Base-by-base conservation (phyloP, 2,797 vertebrate genomes). In the Serranus cabrilla region DNA sequence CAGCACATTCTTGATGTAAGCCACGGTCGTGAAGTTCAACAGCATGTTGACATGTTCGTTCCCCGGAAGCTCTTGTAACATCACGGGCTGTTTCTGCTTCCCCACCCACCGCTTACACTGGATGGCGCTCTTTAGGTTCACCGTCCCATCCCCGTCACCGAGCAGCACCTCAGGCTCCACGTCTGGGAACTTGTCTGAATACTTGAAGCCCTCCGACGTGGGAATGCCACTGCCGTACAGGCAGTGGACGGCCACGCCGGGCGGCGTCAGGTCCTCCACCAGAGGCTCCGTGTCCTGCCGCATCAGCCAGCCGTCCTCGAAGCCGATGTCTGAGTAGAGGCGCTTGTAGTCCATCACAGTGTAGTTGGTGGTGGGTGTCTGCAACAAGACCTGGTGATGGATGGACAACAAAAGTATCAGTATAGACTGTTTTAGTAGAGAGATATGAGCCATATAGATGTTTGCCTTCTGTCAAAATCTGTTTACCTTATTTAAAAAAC, bases 1-100 rank as follows among this genome's bases (percentile, higher is more conserved):
- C 66, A 99, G 94, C 79, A 99, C 94, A 1, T 67, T 92, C 86
- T 96, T 97, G 81, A 99, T 96, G 62, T 99, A 99, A n/a, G 92
- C 87, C 83, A 99, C 94, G 0, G 97, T 98, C 1, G 96, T 95
- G 62, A 85, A 23, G 55, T 97, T 97, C 55, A 96, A 91, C 31
- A 99, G 84, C 97, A 99, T 99, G 76, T 93, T 83, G 1, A 99
- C 96, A 3, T 99, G 98, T 77, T 99, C 98, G 0, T 95, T 98
- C 25, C 95, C 95, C 0, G 95, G 94, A 7, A 99, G 94, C 84
- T 96, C 97, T 1, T 92, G 43, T 25, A 99, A 14, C 0, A 18
- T 69, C 34, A 99, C 96, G 0, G 93, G 82, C 42, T 98, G 95
- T n/a, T 95, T 92, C 65, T 99, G 98, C 80, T 18, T 84, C 6